Percentiles rank a stretch among this genome's conserved stretches.
Conservation (phyloP, 35 echinoderm and acorn worm genomes). For the Anneissia japonica region DNA sequence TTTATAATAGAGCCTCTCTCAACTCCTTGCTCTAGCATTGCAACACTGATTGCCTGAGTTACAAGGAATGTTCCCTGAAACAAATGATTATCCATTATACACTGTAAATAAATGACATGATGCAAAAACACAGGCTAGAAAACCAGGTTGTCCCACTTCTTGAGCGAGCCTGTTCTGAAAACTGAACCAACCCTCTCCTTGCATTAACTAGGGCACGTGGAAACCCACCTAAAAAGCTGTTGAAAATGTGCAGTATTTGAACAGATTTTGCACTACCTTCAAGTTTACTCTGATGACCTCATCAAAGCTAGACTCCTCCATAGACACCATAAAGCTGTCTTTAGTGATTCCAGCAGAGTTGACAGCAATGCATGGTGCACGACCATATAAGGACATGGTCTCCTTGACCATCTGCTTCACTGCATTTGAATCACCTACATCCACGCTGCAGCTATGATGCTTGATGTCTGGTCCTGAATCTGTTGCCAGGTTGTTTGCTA, state of each 20-base stretch:
- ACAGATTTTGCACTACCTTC: too few relatives aligned
- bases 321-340: slow-evolving; percentile 44
- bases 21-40: slow-evolving; percentile 36
- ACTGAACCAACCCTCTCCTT: too few relatives aligned
- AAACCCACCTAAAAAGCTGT: not conserved
- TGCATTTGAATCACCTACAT: slow-evolving; percentile 12
- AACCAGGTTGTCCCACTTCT: not conserved
- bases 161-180: not conserved
- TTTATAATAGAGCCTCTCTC: slow-evolving; percentile 48
- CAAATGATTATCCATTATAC: not conserved
- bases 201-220: too few relatives aligned
- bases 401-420: slow-evolving; percentile 26
- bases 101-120: not conserved
- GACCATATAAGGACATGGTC: not conserved
- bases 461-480: not conserved
- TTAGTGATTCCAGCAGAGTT: slow-evolving; percentile 57
- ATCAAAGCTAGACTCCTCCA: slow-evolving; percentile 52
- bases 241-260: too few relatives aligned
- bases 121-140: not conserved
- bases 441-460: slow-evolving; percentile 27
- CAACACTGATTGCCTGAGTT: slow-evolving; percentile 41
- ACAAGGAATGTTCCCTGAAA: slow-evolving; percentile 62
- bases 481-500: not conserved
- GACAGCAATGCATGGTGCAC: slow-evolving; percentile 24
- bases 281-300: slow-evolving; percentile 61